These are phyloP conservation scores for Drosophila kanapiae DNA, from an alignment of 1,140 invertebrate genomes.

Conservation along the genomic window DNA sequence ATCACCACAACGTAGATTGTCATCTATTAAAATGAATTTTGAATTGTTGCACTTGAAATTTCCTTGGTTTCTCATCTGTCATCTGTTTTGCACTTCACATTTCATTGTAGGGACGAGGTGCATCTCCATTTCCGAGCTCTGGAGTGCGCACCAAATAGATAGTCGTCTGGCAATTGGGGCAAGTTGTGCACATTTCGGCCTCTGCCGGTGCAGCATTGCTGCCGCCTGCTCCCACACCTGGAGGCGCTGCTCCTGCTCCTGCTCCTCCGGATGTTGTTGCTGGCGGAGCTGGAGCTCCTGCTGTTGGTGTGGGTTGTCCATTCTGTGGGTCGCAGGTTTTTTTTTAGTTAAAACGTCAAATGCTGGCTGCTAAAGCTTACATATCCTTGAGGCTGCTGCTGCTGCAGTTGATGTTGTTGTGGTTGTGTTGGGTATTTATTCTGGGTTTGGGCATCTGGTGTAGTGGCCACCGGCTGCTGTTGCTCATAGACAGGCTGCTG, in stretches of 20 bases:
- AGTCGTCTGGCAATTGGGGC: constrained; percentile 81
- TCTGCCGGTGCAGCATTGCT: constrained; percentile 31
- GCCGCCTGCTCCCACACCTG: neutral
- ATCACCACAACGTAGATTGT: neutral
- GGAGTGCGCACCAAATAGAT: constrained; percentile 75
- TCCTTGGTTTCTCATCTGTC: constrained; percentile 14
- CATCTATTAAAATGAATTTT: neutral
- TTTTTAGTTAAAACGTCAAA: neutral
- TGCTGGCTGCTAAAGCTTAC: constrained; percentile 36
- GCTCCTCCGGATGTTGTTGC: constrained; percentile 4
- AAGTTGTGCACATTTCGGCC: constrained; percentile 81
- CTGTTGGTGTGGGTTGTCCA: constrained; percentile 10
- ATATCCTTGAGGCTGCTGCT: constrained; percentile 45
- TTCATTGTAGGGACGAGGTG: constrained; percentile 41
- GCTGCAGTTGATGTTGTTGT: constrained; percentile 34
- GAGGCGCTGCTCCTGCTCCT: neutral
- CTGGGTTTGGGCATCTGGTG: constrained; percentile 25
- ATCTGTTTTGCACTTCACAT: constrained; percentile 1
- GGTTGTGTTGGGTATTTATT: constrained; percentile 30
- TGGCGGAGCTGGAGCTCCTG: neutral
- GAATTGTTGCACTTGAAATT: constrained; percentile 19
- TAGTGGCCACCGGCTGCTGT: constrained; percentile 23
- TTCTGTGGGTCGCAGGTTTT: constrained; percentile 36
- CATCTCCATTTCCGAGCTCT: constrained; percentile 68
- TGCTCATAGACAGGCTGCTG: constrained; percentile 20